phyloP scores from a whole-genome alignment of 2,888 invertebrate genomes.

The Agapostemon virescens region DNA sequence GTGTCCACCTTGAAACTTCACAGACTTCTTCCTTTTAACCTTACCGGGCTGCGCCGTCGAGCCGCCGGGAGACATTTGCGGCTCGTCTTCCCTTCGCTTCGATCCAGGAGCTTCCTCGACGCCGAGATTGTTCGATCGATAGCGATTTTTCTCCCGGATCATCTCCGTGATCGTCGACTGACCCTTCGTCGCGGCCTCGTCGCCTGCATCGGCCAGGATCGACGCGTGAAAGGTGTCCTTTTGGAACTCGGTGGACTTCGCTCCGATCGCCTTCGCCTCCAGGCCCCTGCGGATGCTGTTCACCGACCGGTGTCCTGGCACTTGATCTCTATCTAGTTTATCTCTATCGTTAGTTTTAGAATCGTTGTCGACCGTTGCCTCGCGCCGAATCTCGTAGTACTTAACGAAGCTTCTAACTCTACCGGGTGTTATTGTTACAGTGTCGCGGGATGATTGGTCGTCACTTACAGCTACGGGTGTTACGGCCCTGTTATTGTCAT shows the following conservation, averaged over 20 bases:
- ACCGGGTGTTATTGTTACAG: conserved; percentile 75
- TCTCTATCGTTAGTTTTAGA: conserved; percentile 70
- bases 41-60: conserved; percentile 40
- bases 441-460: conserved; percentile 75
- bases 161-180: not conserved
- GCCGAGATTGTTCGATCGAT: not conserved
- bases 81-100: not conserved
- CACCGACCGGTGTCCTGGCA: conserved; percentile 39
- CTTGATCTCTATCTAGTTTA: conserved; percentile 55
- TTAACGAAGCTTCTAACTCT: conserved; percentile 78
- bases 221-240: not conserved
- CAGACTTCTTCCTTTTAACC: conserved; percentile 69
- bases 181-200: not conserved
- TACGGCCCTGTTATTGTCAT: conserved; percentile 77
- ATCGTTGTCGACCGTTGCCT: conserved; percentile 66
- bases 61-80: not conserved
- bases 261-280: conserved; percentile 39
- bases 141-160: not conserved
- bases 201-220: not conserved
- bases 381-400: conserved; percentile 74
- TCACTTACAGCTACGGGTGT: conserved; percentile 77
- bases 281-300: conserved; percentile 47
- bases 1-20: conserved; percentile 71
- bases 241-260: conserved; percentile 3
- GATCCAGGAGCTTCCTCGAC: not conserved